A percentile compares a stretch with the other conserved stretches of the same genome.
Evolutionary conservation across 2,797 vertebrate species (phyloP).

Genomic region (Epinephelus malabaricus): DNA sequence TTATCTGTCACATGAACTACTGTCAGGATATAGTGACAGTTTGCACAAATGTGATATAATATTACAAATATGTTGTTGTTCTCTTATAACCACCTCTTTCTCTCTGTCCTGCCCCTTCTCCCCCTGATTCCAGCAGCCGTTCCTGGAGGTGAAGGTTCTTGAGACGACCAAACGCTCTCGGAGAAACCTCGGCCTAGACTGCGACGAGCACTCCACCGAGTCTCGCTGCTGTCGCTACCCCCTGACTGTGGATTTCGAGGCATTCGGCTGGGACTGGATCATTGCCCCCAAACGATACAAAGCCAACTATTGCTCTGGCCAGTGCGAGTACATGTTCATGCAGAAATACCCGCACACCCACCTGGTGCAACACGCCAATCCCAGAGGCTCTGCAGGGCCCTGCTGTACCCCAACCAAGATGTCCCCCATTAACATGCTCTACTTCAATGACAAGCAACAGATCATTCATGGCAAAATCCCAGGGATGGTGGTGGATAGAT

Average conservation of each 20-base stretch:
- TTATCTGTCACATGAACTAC: too few species aligned
- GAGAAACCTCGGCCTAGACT: slow-evolving; percentile 97
- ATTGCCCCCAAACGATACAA: slow-evolving; percentile 99
- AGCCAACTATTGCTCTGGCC: slow-evolving; percentile 99
- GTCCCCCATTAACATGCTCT: slow-evolving; percentile 99
- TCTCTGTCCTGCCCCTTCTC: slow-evolving; percentile 57
- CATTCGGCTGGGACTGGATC: slow-evolving; percentile 99
- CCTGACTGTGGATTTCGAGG: slow-evolving; percentile 98
- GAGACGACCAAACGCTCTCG: slow-evolving; percentile 97
- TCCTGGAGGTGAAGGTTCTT: slow-evolving; percentile 98
- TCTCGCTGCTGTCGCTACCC: slow-evolving; percentile 98
- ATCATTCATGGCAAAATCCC: slow-evolving; percentile 99
- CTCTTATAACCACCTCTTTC: slow-evolving; percentile 84
- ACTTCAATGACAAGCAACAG: slow-evolving; percentile 99
- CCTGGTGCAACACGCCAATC: slow-evolving; percentile 97
- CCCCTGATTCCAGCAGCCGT: slow-evolving; percentile 93
- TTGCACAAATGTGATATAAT: too few species aligned
- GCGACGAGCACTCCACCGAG: slow-evolving; percentile 97
- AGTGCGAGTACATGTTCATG: slow-evolving; percentile 99
- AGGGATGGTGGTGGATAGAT: slow-evolving; percentile 98
- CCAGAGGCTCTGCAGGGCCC: slow-evolving; percentile 95
- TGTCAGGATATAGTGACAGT: too few species aligned
- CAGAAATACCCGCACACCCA: slow-evolving; percentile 99
- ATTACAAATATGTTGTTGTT: slow-evolving; percentile 33
- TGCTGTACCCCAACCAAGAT: slow-evolving; percentile 99